These are phyloP conservation scores for Buathra laborator DNA, from an alignment of 2,888 invertebrate species.

Conservation along the genomic window DNA sequence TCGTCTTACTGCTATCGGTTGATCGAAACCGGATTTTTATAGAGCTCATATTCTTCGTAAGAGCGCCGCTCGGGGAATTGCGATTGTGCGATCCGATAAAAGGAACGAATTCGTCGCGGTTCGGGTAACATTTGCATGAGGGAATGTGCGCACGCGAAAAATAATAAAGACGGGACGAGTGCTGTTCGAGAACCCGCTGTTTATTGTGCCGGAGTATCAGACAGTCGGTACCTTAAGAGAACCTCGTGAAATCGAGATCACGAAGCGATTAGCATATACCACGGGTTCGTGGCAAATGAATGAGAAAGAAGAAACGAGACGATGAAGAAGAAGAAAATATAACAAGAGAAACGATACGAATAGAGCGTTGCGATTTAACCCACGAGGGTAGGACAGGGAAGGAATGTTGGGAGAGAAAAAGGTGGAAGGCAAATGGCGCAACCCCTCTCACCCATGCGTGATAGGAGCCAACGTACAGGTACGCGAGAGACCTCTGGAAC, in stretches of 20 bases:
- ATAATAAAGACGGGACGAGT: slow-evolving; percentile 19
- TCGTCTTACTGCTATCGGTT: neutral
- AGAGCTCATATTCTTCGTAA: neutral
- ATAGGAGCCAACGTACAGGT: slow-evolving; percentile 73
- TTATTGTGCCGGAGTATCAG: slow-evolving; percentile 30
- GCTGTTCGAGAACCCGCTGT: slow-evolving; percentile 26
- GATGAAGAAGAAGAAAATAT: slow-evolving; percentile 34
- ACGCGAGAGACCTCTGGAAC: slow-evolving; percentile 42
- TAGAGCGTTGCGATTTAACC: neutral
- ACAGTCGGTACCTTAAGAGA: neutral
- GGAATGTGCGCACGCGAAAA: slow-evolving; percentile 43
- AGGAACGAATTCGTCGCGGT: slow-evolving; percentile 45
- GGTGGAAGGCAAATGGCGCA: slow-evolving; percentile 62
- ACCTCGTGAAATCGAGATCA: slow-evolving; percentile 66
- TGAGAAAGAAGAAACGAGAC: slow-evolving; percentile 45
- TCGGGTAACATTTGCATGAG: slow-evolving; percentile 53
- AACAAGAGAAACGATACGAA: slow-evolving; percentile 36
- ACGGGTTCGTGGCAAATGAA: slow-evolving; percentile 61
- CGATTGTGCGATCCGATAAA: slow-evolving; percentile 42
- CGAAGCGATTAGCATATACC: slow-evolving; percentile 69
- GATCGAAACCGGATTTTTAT: slow-evolving; percentile 29
- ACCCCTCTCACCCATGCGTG: slow-evolving; percentile 77
- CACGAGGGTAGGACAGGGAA: slow-evolving; percentile 11
- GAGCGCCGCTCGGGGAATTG: slow-evolving; percentile 31
- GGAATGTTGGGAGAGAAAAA: slow-evolving; percentile 32